phyloP scores from a whole-genome alignment of 2,113 vertebrate species.

The Sigmodon hispidus region DNA sequence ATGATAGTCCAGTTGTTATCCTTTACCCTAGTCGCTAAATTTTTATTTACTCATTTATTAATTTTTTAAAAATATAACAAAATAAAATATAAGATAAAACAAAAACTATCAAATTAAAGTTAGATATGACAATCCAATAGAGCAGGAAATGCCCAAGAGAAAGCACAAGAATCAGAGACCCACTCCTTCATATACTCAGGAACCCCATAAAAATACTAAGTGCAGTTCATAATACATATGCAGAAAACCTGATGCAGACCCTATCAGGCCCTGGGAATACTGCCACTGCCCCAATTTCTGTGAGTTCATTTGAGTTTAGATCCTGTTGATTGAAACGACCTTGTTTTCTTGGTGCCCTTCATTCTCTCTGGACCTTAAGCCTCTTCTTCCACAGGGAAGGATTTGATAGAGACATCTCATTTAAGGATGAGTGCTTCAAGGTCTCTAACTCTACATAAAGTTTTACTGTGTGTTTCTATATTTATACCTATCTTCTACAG shows the following conservation, averaged over 20 bases:
- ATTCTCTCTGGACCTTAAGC: neutral
- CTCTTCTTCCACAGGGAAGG: neutral
- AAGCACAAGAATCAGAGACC: neutral
- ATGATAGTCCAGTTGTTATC: neutral
- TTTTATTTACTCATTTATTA: neutral
- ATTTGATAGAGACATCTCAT: neutral
- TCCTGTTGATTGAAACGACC: neutral
- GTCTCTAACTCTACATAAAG: neutral
- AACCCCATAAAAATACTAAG: neutral
- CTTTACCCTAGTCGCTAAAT: neutral
- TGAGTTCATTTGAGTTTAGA: neutral
- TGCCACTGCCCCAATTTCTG: neutral
- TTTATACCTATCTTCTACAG: neutral
- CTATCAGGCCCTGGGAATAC: neutral
- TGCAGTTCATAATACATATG: neutral
- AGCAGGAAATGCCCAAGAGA: neutral
- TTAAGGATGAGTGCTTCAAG: neutral
- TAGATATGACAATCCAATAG: neutral
- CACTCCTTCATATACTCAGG: neutral
- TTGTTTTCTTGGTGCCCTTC: neutral
- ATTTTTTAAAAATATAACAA: neutral
- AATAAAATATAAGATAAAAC: neutral
- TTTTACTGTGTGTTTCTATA: neutral
- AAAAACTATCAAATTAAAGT: neutral
- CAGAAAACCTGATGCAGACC: neutral